A percentile compares a stretch with the other conserved stretches of the same genome.
Conservation (phyloP, 2,113 vertebrate species). For the Stigmatopora argus region DNA sequence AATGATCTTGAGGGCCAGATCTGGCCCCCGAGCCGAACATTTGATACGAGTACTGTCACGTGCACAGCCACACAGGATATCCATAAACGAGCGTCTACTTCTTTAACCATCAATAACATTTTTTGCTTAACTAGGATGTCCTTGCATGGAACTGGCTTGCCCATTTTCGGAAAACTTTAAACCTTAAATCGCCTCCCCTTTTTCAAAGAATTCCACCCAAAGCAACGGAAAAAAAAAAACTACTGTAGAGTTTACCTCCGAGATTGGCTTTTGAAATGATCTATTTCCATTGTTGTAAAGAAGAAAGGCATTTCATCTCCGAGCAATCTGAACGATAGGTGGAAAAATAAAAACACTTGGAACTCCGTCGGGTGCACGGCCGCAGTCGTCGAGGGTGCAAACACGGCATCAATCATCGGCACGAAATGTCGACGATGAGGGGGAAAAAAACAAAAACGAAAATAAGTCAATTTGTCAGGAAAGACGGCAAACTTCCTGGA, state of each 20-base stretch:
- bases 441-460: slow-evolving; percentile 36
- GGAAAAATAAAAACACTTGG: slow-evolving; percentile 25
- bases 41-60: too few relatives aligned
- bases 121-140: slow-evolving; percentile 22
- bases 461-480: slow-evolving; percentile 54
- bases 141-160: slow-evolving; percentile 18
- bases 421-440: slow-evolving; percentile 35
- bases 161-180: slow-evolving; percentile 23
- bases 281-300: slow-evolving; percentile 41
- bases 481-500: slow-evolving; percentile 58
- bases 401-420: slow-evolving; percentile 64
- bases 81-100: too few relatives aligned
- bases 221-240: slow-evolving; percentile 4
- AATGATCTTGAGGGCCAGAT: too few relatives aligned
- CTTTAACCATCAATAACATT: slow-evolving; percentile 24
- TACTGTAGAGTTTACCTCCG: not conserved
- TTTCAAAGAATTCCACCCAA: slow-evolving; percentile 7
- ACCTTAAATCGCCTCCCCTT: slow-evolving; percentile 15
- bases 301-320: slow-evolving; percentile 37
- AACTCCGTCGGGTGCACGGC: slow-evolving; percentile 21
- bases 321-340: slow-evolving; percentile 32
- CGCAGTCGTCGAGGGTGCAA: slow-evolving; percentile 41
- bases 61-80: too few relatives aligned
- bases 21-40: too few relatives aligned
- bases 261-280: slow-evolving; percentile 27